Conservation (phyloP, 1,140 invertebrate genomes). For the Euura saliciscinereae region DNA sequence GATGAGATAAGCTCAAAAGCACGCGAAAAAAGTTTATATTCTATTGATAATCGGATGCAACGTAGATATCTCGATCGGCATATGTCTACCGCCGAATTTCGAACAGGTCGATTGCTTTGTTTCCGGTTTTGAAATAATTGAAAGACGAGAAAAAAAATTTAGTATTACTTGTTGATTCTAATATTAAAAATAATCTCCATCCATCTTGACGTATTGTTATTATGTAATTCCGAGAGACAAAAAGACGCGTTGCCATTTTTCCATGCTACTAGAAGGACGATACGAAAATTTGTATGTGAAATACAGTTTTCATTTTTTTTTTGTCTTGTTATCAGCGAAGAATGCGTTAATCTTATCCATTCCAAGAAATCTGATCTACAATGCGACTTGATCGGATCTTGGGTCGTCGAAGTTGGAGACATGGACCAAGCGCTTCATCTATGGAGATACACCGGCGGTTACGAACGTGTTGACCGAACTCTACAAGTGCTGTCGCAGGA, state of each 20-base stretch:
- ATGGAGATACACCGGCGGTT: slow-evolving; percentile 93
- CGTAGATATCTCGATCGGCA: no score
- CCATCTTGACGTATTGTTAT: not conserved
- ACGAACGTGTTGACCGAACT: slow-evolving; percentile 83
- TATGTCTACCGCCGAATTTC: no score
- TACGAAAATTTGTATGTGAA: no score
- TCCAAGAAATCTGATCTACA: slow-evolving; percentile 73
- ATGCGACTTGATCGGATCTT: slow-evolving; percentile 81
- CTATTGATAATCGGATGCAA: not conserved
- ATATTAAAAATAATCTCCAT: not conserved
- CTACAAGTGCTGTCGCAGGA: slow-evolving; percentile 76
- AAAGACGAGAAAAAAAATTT: not conserved
- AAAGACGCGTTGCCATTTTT: no score
- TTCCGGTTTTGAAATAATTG: not conserved
- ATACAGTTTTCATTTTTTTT: not conserved
- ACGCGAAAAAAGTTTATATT: not conserved
- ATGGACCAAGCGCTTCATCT: slow-evolving; percentile 96
- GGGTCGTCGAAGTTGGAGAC: slow-evolving; percentile 94
- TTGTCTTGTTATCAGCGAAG: slow-evolving; percentile 69
- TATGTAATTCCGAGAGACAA: not conserved
- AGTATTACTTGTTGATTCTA: not conserved
- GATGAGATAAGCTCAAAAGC: no score
- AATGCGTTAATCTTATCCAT: slow-evolving; percentile 78
- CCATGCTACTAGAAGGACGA: no score
- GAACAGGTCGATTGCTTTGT: no score